Percentiles rank a stretch among this genome's conserved stretches.
Evolutionary conservation across 2,888 invertebrate species (phyloP).

Genomic region (Psylliodes chrysocephalus): DNA sequence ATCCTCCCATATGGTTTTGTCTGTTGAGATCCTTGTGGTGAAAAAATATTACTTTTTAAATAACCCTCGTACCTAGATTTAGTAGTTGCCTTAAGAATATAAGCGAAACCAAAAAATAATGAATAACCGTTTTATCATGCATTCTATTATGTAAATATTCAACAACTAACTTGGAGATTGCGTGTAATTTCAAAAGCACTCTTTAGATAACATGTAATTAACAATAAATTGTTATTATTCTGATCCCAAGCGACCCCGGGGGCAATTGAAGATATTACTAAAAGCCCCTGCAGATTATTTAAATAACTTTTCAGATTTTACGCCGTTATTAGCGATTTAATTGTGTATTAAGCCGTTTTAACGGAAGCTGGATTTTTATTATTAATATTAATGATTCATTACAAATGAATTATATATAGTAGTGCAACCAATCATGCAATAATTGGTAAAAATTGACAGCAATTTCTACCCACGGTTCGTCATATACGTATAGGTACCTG

Average conservation of each 20-base stretch:
- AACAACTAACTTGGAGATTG: slow-evolving; percentile 1
- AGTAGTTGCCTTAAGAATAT: not conserved
- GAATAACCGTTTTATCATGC: not conserved
- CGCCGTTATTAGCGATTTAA: not conserved
- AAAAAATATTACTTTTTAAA: too few species aligned
- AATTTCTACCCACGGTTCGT: too few species aligned
- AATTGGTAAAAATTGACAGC: too few species aligned
- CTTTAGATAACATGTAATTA: not conserved
- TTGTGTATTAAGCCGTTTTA: not conserved
- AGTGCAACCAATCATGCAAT: too few species aligned
- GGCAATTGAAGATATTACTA: not conserved
- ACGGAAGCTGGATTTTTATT: not conserved
- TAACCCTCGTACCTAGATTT: too few species aligned
- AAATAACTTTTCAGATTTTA: not conserved
- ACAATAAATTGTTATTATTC: slow-evolving; percentile 4
- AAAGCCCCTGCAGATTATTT: not conserved
- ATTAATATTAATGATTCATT: not conserved
- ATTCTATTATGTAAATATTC: not conserved
- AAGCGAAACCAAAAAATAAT: not conserved
- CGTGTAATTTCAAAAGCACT: slow-evolving; percentile 5
- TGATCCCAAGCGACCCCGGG: not conserved
- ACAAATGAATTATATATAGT: too few species aligned
- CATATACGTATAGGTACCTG: too few species aligned
- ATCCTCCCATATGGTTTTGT: too few species aligned
- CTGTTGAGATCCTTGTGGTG: too few species aligned